Evolutionary conservation across 2,797 vertebrate genomes (phyloP), one percentile per base, ranked within the genome.

Genomic region (Diplodus puntazzo): DNA sequence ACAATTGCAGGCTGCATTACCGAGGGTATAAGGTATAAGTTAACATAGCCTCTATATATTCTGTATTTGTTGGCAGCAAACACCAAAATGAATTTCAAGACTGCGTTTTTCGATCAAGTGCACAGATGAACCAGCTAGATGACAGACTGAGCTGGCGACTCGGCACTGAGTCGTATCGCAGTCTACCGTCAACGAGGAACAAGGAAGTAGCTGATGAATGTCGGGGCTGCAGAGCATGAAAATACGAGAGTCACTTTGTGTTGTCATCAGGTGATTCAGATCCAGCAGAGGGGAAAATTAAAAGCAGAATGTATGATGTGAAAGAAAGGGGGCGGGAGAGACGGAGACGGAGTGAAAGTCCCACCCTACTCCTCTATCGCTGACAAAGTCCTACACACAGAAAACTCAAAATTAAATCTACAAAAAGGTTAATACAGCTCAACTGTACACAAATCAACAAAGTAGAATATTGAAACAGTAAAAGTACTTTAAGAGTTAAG

Each of bases 191-290:
- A 67, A 42, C 50, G 59, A 55, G 21, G 43, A 86, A 46, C 42
- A 54, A 59, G 45, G 39, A 39, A 39, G 39, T 39, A 10, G 23
- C 60, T 75, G 74, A 84, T 69, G 59, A 66, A 70, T 68, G 58
- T 66, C 57, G 43, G 25, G 1, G 23, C 66, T 43, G 39, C 53
- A 34, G 21, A 61, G 67, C 77, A 69, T 57, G 64, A 83, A 78
- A 71, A 74, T 48, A 67, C 16, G 9, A 62, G 27, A 54, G 23
- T 78, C 74, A 34, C 55, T 64, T 68, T 74, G 21, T 72, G 74
- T 70, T 86, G 75, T 87, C 75, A 77, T 75, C 83, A 81, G 75
- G 77, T 85, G 69, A 82, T 77, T 83, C 69, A 63, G 16, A 57
- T 30, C 20, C 61, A 30, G 57, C 13, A 54, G 55, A 71, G 48